phyloP scores from a whole-genome alignment of 2,888 invertebrate species.

The Galerucella pusilla region DNA sequence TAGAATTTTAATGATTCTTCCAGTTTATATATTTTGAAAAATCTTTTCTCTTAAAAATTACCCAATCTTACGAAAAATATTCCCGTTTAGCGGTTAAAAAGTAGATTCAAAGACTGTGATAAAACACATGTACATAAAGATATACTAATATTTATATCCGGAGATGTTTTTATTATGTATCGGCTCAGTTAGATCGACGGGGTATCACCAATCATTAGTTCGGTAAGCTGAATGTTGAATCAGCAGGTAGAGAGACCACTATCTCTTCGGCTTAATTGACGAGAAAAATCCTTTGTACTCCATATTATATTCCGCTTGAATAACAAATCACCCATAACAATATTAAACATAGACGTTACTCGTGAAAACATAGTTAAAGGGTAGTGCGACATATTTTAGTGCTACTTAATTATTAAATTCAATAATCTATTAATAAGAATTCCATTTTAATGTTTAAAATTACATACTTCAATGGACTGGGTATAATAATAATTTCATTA shows the following conservation, averaged over 20 bases:
- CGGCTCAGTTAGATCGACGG: slow-evolving; percentile 56
- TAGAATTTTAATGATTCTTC: background rate
- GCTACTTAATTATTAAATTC: background rate
- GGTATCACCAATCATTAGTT: slow-evolving; percentile 59
- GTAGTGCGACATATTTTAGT: background rate
- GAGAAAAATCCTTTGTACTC: slow-evolving; percentile 51
- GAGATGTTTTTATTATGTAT: slow-evolving; percentile 65
- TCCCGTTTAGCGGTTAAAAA: background rate
- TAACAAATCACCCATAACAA: slow-evolving; percentile 47
- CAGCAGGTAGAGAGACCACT: slow-evolving; percentile 60
- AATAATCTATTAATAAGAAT: too few species aligned
- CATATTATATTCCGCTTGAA: slow-evolving; percentile 43
- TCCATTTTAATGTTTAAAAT: too few species aligned
- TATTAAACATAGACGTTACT: slow-evolving; percentile 37
- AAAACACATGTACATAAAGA: slow-evolving; percentile 63
- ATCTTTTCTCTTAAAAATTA: background rate
- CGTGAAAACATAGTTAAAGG: background rate
- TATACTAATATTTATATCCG: slow-evolving; percentile 65
- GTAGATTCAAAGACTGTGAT: slow-evolving; percentile 53
- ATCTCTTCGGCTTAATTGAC: slow-evolving; percentile 55
- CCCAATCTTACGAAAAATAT: background rate
- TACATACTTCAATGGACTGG: too few species aligned
- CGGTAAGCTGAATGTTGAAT: slow-evolving; percentile 59
- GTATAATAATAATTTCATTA: too few species aligned
- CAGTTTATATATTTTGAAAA: background rate